A percentile compares a stretch with the other conserved stretches of the same genome.
These are phyloP conservation scores for Erebia ligea DNA, from an alignment of 2,888 invertebrate genomes.

Conservation along the genomic window DNA sequence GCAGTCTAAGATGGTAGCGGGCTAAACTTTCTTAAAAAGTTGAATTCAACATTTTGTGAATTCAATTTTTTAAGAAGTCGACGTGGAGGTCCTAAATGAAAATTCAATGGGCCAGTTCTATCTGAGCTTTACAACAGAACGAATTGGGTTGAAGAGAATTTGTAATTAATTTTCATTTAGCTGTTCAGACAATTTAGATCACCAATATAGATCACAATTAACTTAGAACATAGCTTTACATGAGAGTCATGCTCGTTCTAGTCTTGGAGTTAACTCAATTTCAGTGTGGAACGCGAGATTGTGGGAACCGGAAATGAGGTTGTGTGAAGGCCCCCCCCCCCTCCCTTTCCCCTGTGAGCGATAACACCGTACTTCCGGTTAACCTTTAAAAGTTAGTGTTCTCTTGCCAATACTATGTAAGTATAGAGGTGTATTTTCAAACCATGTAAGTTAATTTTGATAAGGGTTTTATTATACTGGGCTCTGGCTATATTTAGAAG, in stretches of 20 bases:
- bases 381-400: slow-evolving; percentile 19
- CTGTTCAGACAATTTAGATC: slow-evolving; percentile 9
- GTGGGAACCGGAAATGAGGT: slow-evolving; percentile 34
- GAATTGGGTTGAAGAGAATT: not conserved
- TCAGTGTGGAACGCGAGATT: slow-evolving; percentile 27
- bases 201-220: slow-evolving; percentile 14
- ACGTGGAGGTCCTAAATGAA: no score
- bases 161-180: slow-evolving; percentile 11
- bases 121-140: no score
- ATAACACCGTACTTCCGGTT: slow-evolving; percentile 25
- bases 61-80: no score
- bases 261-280: slow-evolving; percentile 35
- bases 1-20: no score
- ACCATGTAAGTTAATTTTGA: not conserved
- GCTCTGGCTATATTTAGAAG: not conserved
- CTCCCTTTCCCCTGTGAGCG: slow-evolving; percentile 12
- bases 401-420: slow-evolving; percentile 1
- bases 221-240: slow-evolving; percentile 23
- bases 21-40: no score
- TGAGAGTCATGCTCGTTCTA: slow-evolving; percentile 13
- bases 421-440: not conserved
- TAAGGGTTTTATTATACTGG: not conserved
- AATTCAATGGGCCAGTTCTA: no score
- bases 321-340: slow-evolving; percentile 26
- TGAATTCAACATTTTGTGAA: no score